These are phyloP conservation scores for Sebastes miniatus DNA, from an alignment of 2,797 vertebrate species.

Conservation along the genomic window DNA sequence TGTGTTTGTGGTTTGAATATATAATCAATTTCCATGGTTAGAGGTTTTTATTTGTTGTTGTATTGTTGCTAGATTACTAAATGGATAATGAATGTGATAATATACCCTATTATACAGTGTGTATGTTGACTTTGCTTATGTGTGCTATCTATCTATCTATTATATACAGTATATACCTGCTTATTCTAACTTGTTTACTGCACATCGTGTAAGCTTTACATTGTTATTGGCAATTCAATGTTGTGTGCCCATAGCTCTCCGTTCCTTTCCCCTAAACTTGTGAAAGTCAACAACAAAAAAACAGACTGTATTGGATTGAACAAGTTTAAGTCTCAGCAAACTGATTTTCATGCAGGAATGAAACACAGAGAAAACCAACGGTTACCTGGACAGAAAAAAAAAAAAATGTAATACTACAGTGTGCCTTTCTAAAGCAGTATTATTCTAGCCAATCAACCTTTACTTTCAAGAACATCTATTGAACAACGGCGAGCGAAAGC, in stretches of 20 bases:
- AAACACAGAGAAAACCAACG: not conserved
- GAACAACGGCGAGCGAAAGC: slow-evolving; percentile 66
- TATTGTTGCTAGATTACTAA: slow-evolving; percentile 51
- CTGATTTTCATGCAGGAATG: not conserved
- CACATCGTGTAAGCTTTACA: too few relatives aligned
- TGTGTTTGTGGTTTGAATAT: slow-evolving; percentile 74
- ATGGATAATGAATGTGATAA: slow-evolving; percentile 50
- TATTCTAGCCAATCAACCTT: slow-evolving; percentile 68
- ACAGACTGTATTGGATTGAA: not conserved
- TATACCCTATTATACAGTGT: not conserved
- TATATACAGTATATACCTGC: not conserved
- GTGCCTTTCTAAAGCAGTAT: slow-evolving; percentile 31
- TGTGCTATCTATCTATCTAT: slow-evolving; percentile 1
- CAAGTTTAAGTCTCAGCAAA: not conserved
- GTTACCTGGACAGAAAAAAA: not conserved
- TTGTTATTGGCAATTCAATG: too few relatives aligned
- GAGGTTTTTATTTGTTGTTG: slow-evolving; percentile 61
- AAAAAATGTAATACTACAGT: not conserved
- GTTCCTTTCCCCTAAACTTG: not conserved
- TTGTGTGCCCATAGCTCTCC: not conserved
- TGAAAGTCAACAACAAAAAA: not conserved
- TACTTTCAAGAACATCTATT: slow-evolving; percentile 66
- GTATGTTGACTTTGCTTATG: slow-evolving; percentile 4
- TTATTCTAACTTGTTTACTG: not conserved
- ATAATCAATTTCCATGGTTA: slow-evolving; percentile 69